Evolutionary conservation across 1,140 invertebrate genomes (phyloP), one percentile per base, ranked within the genome.

Genomic region (Druon quercuslanigerum): DNA sequence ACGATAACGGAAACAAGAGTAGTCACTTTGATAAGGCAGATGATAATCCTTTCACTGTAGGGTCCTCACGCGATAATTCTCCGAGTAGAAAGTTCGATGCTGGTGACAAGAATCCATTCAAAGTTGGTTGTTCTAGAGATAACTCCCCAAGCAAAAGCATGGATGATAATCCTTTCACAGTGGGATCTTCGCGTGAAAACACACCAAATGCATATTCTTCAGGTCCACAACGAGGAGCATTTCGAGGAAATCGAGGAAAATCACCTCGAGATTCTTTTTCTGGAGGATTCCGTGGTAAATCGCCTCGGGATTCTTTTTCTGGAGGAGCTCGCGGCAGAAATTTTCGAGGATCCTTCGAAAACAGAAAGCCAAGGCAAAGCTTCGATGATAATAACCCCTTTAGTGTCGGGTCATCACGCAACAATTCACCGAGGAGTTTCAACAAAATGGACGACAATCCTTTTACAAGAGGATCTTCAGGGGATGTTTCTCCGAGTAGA

Each of bases 51-150:
- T 66, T 66, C 40, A 40, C 60, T 3, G 79, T 84, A 74, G 77
- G 81, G 50, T 71, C 75, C 66, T 74, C 77, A 40, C 75, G 82
- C n/a, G 52, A 54, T 46, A 14, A 86, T 84, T 46, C 40, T 78
- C 86, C 88, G 79, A 82, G 88, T 84, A 60, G 84, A 87, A 76
- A 78, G 83, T 73, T 83, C 82, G 71, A 80, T 79, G 50, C 9
- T 9, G 12, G 54, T 73, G 51, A 74, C 16, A 50, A 73, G 79
- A 82, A 76, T 74, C 72, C 40, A 66, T 76, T 66, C 8, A 66
- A 16, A 2, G 60, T 66, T 7, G 60, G 60, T 8, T 60, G 25
- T 16, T 60, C 57, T 12, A 60, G 57, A n/a, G 57, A 60, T 14
- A 4, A 5, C 4, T 66, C 60, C 6, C 33, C 25, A 14, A 33